phyloP scores from a whole-genome alignment of 2,113 vertebrate genomes.

The Hippocampus zosterae region DNA sequence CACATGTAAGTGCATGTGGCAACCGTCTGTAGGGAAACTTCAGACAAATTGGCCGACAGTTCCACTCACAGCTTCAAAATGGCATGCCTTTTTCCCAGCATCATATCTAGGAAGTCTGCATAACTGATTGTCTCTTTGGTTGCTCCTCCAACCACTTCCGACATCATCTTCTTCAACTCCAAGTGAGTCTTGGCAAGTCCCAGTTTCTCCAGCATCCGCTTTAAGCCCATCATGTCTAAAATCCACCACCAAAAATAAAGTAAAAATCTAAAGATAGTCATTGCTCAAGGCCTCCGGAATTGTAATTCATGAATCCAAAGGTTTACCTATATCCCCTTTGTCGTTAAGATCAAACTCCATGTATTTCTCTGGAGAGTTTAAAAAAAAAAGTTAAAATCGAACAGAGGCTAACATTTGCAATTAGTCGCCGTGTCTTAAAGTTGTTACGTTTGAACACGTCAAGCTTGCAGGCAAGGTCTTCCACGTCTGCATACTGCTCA shows the following conservation, averaged over 20 bases:
- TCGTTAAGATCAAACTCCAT: conserved; percentile 83
- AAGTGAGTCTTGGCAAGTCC: conserved; percentile 79
- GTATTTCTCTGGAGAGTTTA: conserved; percentile 74
- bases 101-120: conserved; percentile 78
- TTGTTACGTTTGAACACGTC: conserved; percentile 76
- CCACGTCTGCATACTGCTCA: conserved; percentile 73
- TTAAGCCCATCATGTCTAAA: conserved; percentile 80
- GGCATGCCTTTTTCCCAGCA: conserved; percentile 79
- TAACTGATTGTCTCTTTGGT: conserved; percentile 73
- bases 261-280: not conserved
- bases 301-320: not conserved
- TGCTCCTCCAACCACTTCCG: conserved; percentile 67
- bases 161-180: conserved; percentile 82
- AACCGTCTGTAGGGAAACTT: not conserved
- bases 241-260: not conserved
- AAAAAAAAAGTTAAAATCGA: conserved; percentile 3
- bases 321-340: conserved; percentile 79
- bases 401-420: not conserved
- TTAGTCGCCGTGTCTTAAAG: not conserved
- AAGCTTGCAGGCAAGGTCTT: conserved; percentile 73
- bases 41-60: not conserved
- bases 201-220: conserved; percentile 81
- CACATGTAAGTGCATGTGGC: not conserved
- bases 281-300: not conserved
- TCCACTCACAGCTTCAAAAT: conserved; percentile 78